Evolutionary conservation across 2,797 vertebrate genomes (phyloP), one percentile per base, ranked within the genome.

Genomic region (Lateolabrax maculatus): DNA sequence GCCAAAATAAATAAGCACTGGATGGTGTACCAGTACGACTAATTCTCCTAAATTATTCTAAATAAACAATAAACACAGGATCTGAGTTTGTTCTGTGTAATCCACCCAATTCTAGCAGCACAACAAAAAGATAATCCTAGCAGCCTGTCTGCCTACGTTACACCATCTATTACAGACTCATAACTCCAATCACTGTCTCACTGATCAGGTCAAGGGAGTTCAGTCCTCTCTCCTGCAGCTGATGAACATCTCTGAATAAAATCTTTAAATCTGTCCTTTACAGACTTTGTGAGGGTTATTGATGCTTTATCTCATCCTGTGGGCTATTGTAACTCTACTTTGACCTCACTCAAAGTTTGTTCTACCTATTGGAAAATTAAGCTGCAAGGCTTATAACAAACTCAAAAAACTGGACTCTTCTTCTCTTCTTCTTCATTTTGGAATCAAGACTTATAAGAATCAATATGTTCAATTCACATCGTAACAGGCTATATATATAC

Each of bases 11-110:
- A 76, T 46, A 49, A 39, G 34, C 37, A 44, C 19, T 69, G 58
- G 64, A 62, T 66, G 31, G 10, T 63, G 65, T 31, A 77, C 29
- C 7, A 31, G 57, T 75, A 48, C 9, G 1, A 36, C 19, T 71
- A 74, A 81, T 79, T 74, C 80, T 57, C 23, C 51, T 63, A 27
- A 46, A 66, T 76, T 51, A 73, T 52, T 72, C 43, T 31, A 23
- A 69, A 80, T 43, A 74, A 76, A 83, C 67, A 70, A 18, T 16
- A 73, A 31, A 51, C 34, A 31, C 29, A 0, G 51, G 58, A 83
- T 65, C 39, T 25, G 37, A 66, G 36, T 75, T 70, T 75, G 69
- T 53, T 83, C 23, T 65, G 34, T 29, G 31, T 57, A 51, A 71
- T 66, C 55, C 51, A 69, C 10, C 27, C 37, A 69, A 78, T 77